Conservation (phyloP, 1,140 invertebrate genomes). For the Drosophila takahashii region DNA sequence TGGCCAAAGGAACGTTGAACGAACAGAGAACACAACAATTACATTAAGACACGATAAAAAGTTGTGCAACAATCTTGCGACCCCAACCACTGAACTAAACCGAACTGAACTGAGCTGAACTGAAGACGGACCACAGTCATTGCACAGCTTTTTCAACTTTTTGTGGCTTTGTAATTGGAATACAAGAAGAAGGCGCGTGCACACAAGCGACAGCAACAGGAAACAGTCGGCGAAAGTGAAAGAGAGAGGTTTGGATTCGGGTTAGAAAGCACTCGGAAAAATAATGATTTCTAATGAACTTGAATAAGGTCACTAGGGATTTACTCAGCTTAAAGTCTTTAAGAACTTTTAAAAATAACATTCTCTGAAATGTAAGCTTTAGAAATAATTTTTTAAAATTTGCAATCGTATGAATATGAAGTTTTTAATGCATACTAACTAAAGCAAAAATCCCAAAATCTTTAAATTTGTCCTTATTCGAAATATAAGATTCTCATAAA, state of each 20-base stretch:
- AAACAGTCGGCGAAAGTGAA: constrained; percentile 51
- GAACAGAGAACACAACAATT: constrained; percentile 77
- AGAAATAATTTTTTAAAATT: no score
- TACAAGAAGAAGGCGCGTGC: constrained; percentile 62
- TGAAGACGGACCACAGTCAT: constrained; percentile 61
- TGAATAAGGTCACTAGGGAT: no score
- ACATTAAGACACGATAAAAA: constrained; percentile 83
- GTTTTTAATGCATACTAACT: no score
- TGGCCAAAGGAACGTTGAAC: constrained; percentile 15
- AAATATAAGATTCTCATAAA: no score
- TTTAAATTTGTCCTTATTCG: no score
- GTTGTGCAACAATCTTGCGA: constrained; percentile 74
- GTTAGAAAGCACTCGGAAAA: constrained; percentile 20
- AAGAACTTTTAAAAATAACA: no score
- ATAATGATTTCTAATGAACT: neutral
- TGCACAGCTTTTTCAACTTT: constrained; percentile 82
- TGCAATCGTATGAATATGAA: no score
- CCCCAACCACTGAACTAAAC: constrained; percentile 27
- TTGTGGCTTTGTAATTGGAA: constrained; percentile 83
- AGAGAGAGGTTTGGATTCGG: constrained; percentile 6
- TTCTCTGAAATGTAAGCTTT: no score
- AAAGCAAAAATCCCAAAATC: no score
- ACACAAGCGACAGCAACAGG: constrained; percentile 71
- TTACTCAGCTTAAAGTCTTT: no score
- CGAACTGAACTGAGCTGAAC: neutral